Percentiles rank a stretch among this genome's conserved stretches.
phyloP scores from a whole-genome alignment of 53 echinoderm and acorn worm genomes.

The Arbacia lixula region DNA sequence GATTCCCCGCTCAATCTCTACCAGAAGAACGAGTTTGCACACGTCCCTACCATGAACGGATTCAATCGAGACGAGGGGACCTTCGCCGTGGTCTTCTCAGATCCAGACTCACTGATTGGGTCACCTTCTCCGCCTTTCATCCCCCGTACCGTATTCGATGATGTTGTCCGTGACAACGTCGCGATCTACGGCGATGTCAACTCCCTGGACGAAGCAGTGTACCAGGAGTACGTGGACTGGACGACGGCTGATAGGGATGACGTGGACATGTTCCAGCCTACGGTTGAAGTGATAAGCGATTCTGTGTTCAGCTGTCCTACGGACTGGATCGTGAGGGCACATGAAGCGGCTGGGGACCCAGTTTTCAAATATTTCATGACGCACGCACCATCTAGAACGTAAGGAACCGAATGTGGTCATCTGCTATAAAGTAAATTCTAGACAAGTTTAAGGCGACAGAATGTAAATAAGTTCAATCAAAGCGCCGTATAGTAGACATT shows the following conservation, averaged over 20 bases:
- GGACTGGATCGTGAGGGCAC: slow-evolving; percentile 49
- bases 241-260: slow-evolving; percentile 46
- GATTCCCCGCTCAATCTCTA: slow-evolving; percentile 50
- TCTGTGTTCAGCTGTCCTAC: slow-evolving; percentile 64
- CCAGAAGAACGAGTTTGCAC: slow-evolving; percentile 55
- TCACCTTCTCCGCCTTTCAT: slow-evolving; percentile 46
- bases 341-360: slow-evolving; percentile 51
- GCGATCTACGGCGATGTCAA: neutral
- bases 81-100: neutral
- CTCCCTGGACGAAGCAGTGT: slow-evolving; percentile 36
- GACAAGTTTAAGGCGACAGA: no score
- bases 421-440: no score
- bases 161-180: neutral
- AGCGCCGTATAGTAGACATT: no score
- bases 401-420: no score
- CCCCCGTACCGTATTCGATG: neutral
- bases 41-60: slow-evolving; percentile 56
- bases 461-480: no score
- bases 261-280: slow-evolving; percentile 38
- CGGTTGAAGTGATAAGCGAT: slow-evolving; percentile 50
- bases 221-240: slow-evolving; percentile 70
- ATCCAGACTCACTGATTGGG: neutral
- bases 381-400: slow-evolving; percentile 55
- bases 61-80: slow-evolving; percentile 70
- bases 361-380: slow-evolving; percentile 72